phyloP scores from a whole-genome alignment of 2,888 invertebrate species.

The Athalia cordata region DNA sequence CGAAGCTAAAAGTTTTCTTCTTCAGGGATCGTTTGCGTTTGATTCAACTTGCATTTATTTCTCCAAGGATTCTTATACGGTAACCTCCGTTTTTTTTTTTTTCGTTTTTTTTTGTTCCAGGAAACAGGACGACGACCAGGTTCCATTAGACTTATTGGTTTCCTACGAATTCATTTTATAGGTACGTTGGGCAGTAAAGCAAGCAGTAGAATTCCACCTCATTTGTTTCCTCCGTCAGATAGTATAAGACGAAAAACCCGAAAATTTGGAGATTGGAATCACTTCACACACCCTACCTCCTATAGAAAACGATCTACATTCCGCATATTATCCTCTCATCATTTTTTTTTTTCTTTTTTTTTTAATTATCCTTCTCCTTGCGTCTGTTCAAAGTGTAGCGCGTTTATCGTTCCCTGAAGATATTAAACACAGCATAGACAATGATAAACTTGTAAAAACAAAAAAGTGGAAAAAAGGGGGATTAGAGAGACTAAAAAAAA shows the following conservation, averaged over 20 bases:
- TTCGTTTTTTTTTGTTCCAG: no score
- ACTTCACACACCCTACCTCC: conserved; percentile 16
- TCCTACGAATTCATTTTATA: conserved; percentile 29
- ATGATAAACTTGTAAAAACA: no score
- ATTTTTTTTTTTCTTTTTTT: background rate
- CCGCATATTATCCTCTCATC: background rate
- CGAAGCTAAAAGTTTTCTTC: background rate
- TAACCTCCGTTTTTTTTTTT: no score
- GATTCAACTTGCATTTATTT: conserved; percentile 27
- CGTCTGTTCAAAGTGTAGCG: background rate
- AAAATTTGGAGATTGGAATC: conserved; percentile 3
- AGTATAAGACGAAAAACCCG: background rate
- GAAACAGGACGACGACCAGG: conserved; percentile 52
- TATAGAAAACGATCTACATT: no score
- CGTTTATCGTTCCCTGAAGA: no score
- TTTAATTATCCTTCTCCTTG: background rate
- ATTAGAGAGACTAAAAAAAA: no score
- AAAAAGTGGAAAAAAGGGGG: no score
- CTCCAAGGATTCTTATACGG: background rate
- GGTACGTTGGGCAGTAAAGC: no score
- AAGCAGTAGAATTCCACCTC: conserved; percentile 24
- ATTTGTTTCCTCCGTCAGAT: conserved; percentile 31
- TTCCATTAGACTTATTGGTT: conserved; percentile 62
- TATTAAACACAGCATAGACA: no score
- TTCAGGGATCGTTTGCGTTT: conserved; percentile 20